phyloP scores from a whole-genome alignment of 2,888 invertebrate species.

The Drosophila setosimentum region DNA sequence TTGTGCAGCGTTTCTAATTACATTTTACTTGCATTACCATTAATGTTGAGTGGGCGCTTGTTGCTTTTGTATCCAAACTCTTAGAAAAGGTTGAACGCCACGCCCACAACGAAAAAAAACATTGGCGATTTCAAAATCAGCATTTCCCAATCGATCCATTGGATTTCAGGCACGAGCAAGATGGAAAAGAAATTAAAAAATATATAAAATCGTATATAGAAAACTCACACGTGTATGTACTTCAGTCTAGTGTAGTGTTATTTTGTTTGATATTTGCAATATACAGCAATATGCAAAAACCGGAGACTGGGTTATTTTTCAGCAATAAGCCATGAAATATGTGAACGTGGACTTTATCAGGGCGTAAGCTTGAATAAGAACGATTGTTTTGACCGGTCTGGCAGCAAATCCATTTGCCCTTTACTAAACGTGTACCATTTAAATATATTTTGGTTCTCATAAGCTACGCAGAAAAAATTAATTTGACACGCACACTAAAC shows the following conservation, averaged over 20 bases:
- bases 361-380: slow-evolving; percentile 54
- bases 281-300: background rate
- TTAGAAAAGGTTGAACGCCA: slow-evolving; percentile 57
- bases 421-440: slow-evolving; percentile 55
- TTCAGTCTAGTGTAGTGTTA: background rate
- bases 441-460: slow-evolving; percentile 25
- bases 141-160: slow-evolving; percentile 47
- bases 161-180: slow-evolving; percentile 1
- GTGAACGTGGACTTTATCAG: slow-evolving; percentile 45
- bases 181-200: background rate
- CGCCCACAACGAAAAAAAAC: slow-evolving; percentile 52
- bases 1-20: slow-evolving; percentile 60
- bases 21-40: slow-evolving; percentile 44
- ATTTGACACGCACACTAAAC: slow-evolving; percentile 42
- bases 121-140: slow-evolving; percentile 56
- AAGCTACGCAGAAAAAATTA: slow-evolving; percentile 23
- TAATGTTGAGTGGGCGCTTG: slow-evolving; percentile 42
- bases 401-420: slow-evolving; percentile 56
- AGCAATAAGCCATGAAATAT: slow-evolving; percentile 30
- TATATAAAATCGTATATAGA: background rate
- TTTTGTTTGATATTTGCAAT: background rate
- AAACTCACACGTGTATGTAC: background rate
- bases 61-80: slow-evolving; percentile 44
- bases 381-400: slow-evolving; percentile 61
- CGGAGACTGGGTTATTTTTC: background rate